phyloP scores from a whole-genome alignment of 2,888 invertebrate genomes.

The Acleris emargana region DNA sequence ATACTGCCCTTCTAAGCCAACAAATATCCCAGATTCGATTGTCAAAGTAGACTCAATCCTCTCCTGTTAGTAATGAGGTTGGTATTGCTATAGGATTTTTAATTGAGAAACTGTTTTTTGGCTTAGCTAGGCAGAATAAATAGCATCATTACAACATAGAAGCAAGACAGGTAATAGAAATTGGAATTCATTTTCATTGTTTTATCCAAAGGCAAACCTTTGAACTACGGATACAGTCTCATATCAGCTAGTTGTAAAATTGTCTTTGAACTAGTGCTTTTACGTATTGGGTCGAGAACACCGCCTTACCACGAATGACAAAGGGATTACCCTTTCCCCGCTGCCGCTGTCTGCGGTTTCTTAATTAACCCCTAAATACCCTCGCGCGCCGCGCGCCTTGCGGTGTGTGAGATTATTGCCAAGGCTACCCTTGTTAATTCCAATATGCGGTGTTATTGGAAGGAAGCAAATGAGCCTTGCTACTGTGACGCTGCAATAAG shows the following conservation, averaged over 20 bases:
- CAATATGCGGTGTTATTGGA: slow-evolving; percentile 75
- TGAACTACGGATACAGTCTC: background rate
- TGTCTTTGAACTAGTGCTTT: background rate
- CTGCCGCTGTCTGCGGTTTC: slow-evolving; percentile 73
- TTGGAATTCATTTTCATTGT: no score
- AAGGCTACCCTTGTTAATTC: slow-evolving; percentile 75
- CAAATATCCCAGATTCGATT: no score
- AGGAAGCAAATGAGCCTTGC: slow-evolving; percentile 62
- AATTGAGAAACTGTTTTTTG: no score
- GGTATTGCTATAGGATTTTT: no score
- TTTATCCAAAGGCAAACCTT: background rate
- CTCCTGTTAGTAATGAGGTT: no score
- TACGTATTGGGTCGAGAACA: slow-evolving; percentile 40
- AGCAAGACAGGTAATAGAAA: no score
- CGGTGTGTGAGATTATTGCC: slow-evolving; percentile 75
- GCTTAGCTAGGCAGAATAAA: no score
- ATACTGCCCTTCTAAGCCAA: no score
- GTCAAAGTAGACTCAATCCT: no score
- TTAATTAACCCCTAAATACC: slow-evolving; percentile 82
- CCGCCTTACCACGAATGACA: slow-evolving; percentile 72
- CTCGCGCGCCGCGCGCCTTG: slow-evolving; percentile 63
- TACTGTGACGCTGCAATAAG: slow-evolving; percentile 36
- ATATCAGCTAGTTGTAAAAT: background rate
- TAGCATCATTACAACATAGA: no score
- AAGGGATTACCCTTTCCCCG: slow-evolving; percentile 71